Evolutionary conservation across 2,888 invertebrate species (phyloP).

Genomic region (Philopedon plagiatum): DNA sequence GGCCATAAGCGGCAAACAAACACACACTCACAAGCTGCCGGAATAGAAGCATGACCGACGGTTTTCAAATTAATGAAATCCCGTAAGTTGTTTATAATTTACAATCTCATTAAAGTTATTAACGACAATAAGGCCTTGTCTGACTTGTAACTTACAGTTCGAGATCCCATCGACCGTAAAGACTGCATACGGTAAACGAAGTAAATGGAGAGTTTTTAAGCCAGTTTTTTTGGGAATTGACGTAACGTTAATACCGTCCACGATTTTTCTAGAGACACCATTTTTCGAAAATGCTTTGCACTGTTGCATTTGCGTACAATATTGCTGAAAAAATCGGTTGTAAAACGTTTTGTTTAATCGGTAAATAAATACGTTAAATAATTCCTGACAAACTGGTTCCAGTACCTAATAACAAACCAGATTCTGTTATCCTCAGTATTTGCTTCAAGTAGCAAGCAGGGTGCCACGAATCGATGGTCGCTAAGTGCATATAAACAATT

Average conservation of each 20-base stretch:
- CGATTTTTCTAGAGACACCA: neutral
- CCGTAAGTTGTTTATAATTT: slow-evolving; percentile 36
- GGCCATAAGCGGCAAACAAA: neutral
- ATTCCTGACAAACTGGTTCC: no score
- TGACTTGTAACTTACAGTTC: slow-evolving; percentile 30
- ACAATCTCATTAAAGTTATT: slow-evolving; percentile 47
- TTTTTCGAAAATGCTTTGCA: no score
- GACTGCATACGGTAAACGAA: slow-evolving; percentile 26
- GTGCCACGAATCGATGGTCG: no score
- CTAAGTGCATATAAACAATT: no score
- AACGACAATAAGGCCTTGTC: slow-evolving; percentile 43
- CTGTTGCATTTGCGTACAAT: no score
- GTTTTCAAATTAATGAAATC: slow-evolving; percentile 33
- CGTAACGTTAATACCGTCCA: neutral
- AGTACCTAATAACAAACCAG: no score
- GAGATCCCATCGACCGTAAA: slow-evolving; percentile 35
- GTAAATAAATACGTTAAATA: no score
- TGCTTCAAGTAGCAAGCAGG: no score
- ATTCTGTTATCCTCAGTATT: no score
- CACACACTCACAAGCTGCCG: slow-evolving; percentile 1
- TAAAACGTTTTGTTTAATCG: no score
- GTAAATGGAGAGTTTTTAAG: neutral
- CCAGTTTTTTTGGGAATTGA: neutral
- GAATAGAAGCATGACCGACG: slow-evolving; percentile 29
- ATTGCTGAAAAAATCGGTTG: no score